Evolutionary conservation across 1,140 invertebrate genomes (phyloP).

Genomic region (Lysiphlebus fabarum): DNA sequence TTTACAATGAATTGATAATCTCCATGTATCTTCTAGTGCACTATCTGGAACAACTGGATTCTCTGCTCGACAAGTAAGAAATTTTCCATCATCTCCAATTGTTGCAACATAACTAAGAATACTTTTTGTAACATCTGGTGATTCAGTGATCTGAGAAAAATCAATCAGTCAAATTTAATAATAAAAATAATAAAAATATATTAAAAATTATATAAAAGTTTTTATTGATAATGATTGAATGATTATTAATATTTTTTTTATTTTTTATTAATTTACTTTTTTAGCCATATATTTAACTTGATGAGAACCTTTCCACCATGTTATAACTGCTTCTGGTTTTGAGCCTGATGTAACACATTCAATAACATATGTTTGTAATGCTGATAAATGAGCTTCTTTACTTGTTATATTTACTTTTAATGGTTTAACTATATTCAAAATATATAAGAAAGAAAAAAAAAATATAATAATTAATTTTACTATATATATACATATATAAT

Average conservation of each 20-base stretch:
- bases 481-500: no score
- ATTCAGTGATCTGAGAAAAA: conserved; percentile 42
- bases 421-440: conserved; percentile 49
- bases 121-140: conserved; percentile 41
- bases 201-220: neutral
- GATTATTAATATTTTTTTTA: conserved; percentile 5
- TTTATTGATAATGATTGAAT: neutral
- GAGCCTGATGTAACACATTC: conserved; percentile 80
- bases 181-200: neutral
- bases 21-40: conserved; percentile 54
- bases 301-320: conserved; percentile 77
- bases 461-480: no score
- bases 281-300: conserved; percentile 76
- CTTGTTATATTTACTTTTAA: conserved; percentile 45
- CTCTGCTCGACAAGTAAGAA: conserved; percentile 66
- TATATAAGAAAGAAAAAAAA: no score
- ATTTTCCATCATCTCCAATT: conserved; percentile 66
- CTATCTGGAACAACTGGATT: conserved; percentile 55
- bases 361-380: conserved; percentile 69
- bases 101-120: conserved; percentile 59
- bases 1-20: conserved; percentile 58
- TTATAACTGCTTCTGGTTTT: conserved; percentile 75
- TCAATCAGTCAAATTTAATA: conserved; percentile 17
- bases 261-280: conserved; percentile 64
- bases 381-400: conserved; percentile 38